Base-by-base conservation (phyloP, 2,888 invertebrate genomes). In the Drosophila aldrichi region DNA sequence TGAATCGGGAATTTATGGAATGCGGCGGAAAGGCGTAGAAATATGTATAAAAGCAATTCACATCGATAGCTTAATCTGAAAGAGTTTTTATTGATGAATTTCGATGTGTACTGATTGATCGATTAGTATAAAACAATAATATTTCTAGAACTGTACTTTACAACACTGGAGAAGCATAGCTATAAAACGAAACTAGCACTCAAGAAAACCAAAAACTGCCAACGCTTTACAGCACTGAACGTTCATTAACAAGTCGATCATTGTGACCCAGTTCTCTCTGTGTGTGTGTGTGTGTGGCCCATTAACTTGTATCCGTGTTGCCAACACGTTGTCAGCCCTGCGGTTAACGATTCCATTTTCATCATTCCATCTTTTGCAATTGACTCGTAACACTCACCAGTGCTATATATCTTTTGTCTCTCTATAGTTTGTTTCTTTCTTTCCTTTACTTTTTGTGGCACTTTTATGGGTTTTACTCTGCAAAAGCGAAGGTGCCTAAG, bases 401-500 rank as follows among this genome's bases (percentile, higher is more conserved):
- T 44, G 34, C 61, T 36, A 83, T 60, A 69, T 82, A 74, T 79
- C 70, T 55, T 68, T 69, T 60, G 55, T 55, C 56, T 49, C 56
- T 44, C 43, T 46, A 29, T 44, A 49, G 40, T 51, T 67, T 41
- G 9, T 25, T n/a, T 38, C 12, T n/a, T 55, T 25, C 7, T 25
- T 25, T 25, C 6, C 6, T 25, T 25, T 25, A 6, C 7, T n/a
- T 29, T 66, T 40, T 58, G 63, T 57, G 51, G 82, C 83, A 84
- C 70, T 84, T 89, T 38, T 89, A 84, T 76, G 83, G 83, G 51
- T 84, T 83, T 71, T 29, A 18, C 70, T 62, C 65, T 55, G 62
- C 8, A 22, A 43, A 64, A 59, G 55, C 56, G 65, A 51, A 71
- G 60, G 52, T 58, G 52, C 14, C 64, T 44, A 63, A 66, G 64